These are phyloP conservation scores for Pterostichus niger DNA, from an alignment of 2,888 invertebrate genomes.

Conservation along the genomic window DNA sequence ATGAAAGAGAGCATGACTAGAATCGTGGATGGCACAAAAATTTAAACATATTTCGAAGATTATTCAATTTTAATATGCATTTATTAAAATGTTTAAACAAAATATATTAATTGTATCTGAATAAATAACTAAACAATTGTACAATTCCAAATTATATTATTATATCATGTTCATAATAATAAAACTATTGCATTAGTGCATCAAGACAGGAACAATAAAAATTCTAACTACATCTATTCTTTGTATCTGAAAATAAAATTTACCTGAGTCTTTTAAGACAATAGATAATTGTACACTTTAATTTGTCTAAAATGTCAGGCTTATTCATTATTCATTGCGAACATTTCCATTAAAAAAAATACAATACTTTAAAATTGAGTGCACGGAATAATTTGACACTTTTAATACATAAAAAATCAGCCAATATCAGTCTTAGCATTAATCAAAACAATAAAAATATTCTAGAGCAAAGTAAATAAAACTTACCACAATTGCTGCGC, in stretches of 20 bases:
- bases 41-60: too few species aligned
- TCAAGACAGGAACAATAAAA: background rate
- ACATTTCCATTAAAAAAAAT: background rate
- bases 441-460: slow-evolving; percentile 12
- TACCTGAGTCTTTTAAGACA: slow-evolving; percentile 24
- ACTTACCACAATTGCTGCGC: background rate
- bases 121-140: slow-evolving; percentile 29
- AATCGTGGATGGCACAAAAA: background rate
- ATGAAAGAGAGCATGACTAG: background rate
- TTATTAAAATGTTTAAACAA: slow-evolving; percentile 42
- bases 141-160: background rate
- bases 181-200: slow-evolving; percentile 41
- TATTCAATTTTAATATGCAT: slow-evolving; percentile 47
- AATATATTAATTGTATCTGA: slow-evolving; percentile 41
- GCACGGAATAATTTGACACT: slow-evolving; percentile 5
- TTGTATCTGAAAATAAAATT: slow-evolving; percentile 8
- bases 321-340: background rate
- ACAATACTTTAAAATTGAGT: slow-evolving; percentile 9
- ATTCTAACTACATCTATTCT: slow-evolving; percentile 5
- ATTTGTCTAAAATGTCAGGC: slow-evolving; percentile 27
- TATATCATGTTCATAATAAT: background rate
- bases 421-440: slow-evolving; percentile 47
- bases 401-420: background rate
- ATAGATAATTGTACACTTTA: slow-evolving; percentile 13
- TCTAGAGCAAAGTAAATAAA: slow-evolving; percentile 12